Evolutionary conservation across 2,113 vertebrate species (phyloP).

Genomic region (Fregetta grallaria): DNA sequence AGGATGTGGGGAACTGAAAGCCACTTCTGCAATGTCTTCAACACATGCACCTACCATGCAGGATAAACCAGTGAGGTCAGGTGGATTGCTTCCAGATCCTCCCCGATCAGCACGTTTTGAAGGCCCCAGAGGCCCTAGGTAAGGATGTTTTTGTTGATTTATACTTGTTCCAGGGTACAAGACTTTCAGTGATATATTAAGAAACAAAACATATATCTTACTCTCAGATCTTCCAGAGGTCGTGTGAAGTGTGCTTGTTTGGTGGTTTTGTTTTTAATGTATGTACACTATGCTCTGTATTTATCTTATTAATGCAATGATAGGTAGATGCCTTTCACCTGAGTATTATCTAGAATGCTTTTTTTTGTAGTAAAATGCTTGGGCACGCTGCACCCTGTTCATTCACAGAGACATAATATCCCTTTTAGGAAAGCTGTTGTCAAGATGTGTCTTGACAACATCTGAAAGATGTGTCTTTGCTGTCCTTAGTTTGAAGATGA

Average conservation of each 20-base stretch:
- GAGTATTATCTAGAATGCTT: neutral
- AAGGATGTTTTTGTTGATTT: constrained; percentile 27
- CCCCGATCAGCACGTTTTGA: constrained; percentile 79
- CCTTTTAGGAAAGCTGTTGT: neutral
- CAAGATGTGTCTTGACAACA: no score
- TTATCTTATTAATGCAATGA: neutral
- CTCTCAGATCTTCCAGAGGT: neutral
- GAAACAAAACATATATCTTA: neutral
- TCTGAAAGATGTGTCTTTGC: neutral
- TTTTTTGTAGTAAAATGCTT: neutral
- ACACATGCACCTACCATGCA: constrained; percentile 32
- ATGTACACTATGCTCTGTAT: neutral
- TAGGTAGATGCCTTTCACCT: neutral
- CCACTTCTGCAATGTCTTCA: constrained; percentile 45
- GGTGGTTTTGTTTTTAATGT: neutral
- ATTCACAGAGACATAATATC: neutral
- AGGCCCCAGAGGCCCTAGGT: constrained; percentile 83
- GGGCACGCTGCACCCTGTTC: neutral
- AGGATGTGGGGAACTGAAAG: constrained; percentile 64
- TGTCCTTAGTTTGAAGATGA: neutral
- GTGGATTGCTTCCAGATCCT: constrained; percentile 75
- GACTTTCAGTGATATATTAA: neutral
- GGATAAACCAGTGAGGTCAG: constrained; percentile 73
- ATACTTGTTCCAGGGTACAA: neutral
- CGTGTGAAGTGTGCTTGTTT: neutral